A percentile compares a stretch with the other conserved stretches of the same genome.
Evolutionary conservation across 2,113 vertebrate species (phyloP).

Genomic region (Heterotis niloticus): DNA sequence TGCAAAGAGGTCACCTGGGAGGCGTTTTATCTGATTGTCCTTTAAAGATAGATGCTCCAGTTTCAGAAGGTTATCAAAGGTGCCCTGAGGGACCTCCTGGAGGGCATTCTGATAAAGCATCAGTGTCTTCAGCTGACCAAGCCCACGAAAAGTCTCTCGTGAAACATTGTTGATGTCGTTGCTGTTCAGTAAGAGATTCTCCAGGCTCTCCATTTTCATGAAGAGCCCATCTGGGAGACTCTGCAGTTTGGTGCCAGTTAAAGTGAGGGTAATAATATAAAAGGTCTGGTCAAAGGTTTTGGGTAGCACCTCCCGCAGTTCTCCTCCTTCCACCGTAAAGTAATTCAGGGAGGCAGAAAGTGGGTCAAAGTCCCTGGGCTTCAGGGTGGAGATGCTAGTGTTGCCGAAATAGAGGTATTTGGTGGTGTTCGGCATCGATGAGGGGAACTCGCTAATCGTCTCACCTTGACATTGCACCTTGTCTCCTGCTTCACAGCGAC

Average conservation of each 20-base stretch:
- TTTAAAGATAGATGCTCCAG: constrained; percentile 78
- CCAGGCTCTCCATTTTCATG: constrained; percentile 64
- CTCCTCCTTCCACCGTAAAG: constrained; percentile 40
- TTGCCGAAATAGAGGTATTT: constrained; percentile 31
- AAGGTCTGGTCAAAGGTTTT: constrained; percentile 51
- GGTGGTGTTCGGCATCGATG: constrained; percentile 39
- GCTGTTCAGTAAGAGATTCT: constrained; percentile 69
- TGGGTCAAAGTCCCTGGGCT: constrained; percentile 46
- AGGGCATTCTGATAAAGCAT: constrained; percentile 77
- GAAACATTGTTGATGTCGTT: constrained; percentile 71
- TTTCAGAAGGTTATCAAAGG: constrained; percentile 66
- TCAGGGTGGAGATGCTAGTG: constrained; percentile 48
- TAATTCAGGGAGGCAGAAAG: constrained; percentile 34
- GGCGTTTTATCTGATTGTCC: constrained; percentile 71
- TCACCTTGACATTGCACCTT: constrained; percentile 33
- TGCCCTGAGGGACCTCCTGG: constrained; percentile 60
- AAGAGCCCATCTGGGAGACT: constrained; percentile 66
- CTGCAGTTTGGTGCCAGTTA: constrained; percentile 45
- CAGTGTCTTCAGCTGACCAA: constrained; percentile 68
- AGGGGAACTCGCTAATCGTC: constrained; percentile 53
- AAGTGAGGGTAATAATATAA: constrained; percentile 36
- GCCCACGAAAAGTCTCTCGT: constrained; percentile 62
- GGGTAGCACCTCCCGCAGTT: constrained; percentile 46
- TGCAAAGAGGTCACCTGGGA: constrained; percentile 70
- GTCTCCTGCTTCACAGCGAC: constrained; percentile 37